phyloP scores from a whole-genome alignment of 2,797 vertebrate genomes.

The Valencia hispanica region DNA sequence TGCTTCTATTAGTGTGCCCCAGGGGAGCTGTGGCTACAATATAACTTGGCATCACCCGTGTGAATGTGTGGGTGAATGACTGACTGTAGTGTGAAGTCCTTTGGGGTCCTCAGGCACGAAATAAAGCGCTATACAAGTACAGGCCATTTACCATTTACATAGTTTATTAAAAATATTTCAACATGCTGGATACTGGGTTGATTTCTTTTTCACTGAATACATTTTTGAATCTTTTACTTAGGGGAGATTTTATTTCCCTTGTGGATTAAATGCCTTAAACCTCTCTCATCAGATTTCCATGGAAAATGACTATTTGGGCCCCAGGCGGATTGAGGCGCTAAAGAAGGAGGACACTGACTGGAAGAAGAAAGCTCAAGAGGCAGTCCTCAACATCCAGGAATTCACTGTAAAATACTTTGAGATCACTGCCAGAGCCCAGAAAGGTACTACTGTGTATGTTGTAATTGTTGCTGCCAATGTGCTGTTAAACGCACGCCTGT shows the following conservation, averaged over 20 bases:
- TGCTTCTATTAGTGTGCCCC: too few relatives aligned
- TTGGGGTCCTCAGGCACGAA: too few relatives aligned
- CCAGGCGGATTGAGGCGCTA: conserved; percentile 91
- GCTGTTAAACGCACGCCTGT: conserved; percentile 32
- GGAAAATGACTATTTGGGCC: conserved; percentile 95
- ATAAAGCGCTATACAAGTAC: too few relatives aligned
- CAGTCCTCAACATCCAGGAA: conserved; percentile 95
- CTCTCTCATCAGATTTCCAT: conserved; percentile 88
- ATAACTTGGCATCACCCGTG: too few relatives aligned
- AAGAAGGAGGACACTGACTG: conserved; percentile 94
- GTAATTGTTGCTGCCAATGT: conserved; percentile 25
- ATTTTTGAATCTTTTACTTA: conserved; percentile 4
- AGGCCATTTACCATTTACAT: too few relatives aligned
- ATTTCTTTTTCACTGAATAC: background rate
- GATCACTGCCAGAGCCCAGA: conserved; percentile 95
- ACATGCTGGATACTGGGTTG: background rate
- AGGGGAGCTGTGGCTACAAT: too few relatives aligned
- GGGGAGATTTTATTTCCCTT: background rate
- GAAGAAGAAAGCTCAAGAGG: conserved; percentile 95
- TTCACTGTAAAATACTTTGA: conserved; percentile 98
- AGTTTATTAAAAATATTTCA: background rate
- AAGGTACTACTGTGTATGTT: conserved; percentile 81
- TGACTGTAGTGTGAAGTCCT: too few relatives aligned
- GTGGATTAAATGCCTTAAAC: background rate
- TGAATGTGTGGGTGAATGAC: too few relatives aligned